Evolutionary conservation across 2,888 invertebrate genomes (phyloP), one percentile per base, ranked within the genome.

Genomic region (Drosophila setosimentum): DNA sequence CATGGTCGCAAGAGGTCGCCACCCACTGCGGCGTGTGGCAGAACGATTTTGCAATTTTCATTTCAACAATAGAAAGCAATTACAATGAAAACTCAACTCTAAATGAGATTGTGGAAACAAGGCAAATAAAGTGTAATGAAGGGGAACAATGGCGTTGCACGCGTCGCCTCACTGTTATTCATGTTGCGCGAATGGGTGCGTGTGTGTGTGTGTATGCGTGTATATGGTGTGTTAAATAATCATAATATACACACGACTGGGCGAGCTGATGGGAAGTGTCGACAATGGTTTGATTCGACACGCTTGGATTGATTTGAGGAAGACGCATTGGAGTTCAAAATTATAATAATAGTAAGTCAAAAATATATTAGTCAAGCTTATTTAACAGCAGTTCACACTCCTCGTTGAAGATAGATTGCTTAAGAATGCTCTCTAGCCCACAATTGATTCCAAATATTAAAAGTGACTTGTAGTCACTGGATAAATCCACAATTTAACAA

Each of bases 51-150:
- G 76, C 83, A 84, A 84, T 88, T 84, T 84, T 84, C 87, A 80
- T 76, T 88, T 76, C 61, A 88, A 84, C 84, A 84, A 88, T 88
- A 70, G 87, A 84, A 88, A 88, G 87, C 84, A 84, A 84, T 88
- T 84, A 83, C 89, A 88, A 88, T 83, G 83, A 87, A 88, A 84
- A 88, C 83, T 83, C 78, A 40, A 61, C 68, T 83, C 78, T 73
- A 73, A 88, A 83, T 88, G 86, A 83, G 88, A 86, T 83, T 85
- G 88, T 82, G 88, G 86, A 77, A 85, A 77, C 68, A 68, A 54
- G 76, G 76, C 78, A 82, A 83, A 88, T 87, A 83, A 75, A 77
- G 58, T 82, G 60, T 61, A 70, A 73, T 78, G 67, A 68, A 59
- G 65, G 54, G 59, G 48, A 55, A 62, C 21, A 42, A 29, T 16